Conservation (phyloP, 1,140 invertebrate genomes). For the Leptinotarsa defecta region DNA sequence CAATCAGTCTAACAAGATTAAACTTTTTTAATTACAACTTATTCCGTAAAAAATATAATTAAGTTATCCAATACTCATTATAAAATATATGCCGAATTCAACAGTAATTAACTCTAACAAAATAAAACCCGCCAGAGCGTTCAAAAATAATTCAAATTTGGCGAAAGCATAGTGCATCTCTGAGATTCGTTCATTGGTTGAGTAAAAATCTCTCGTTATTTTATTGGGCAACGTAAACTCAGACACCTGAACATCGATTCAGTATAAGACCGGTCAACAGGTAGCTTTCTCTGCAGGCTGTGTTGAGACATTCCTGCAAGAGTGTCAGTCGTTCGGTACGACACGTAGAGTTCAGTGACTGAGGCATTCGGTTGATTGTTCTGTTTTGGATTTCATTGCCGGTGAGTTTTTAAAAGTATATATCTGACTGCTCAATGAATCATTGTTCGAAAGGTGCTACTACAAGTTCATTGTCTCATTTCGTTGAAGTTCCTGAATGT, state of each 20-base stretch:
- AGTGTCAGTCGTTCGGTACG: background rate
- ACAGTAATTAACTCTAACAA: background rate
- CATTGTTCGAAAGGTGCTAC: no score
- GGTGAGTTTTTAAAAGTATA: background rate
- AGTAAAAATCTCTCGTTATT: conserved; percentile 23
- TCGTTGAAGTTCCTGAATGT: no score
- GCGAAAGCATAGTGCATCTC: conserved; percentile 9
- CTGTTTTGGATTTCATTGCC: background rate
- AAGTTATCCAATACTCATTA: no score
- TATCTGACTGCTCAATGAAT: no score
- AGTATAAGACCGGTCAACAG: conserved; percentile 39
- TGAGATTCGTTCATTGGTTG: conserved; percentile 32
- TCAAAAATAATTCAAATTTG: conserved; percentile 13
- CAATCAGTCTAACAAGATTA: no score
- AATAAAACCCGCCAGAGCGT: conserved; percentile 11
- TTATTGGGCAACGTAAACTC: conserved; percentile 38
- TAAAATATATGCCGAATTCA: no score
- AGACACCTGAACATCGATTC: conserved; percentile 43
- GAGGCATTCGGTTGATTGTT: background rate
- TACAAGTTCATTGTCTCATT: no score
- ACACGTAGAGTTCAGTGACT: background rate
- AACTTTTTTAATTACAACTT: no score
- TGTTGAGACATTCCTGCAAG: conserved; percentile 9
- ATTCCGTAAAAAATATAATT: no score
- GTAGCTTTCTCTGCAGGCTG: conserved; percentile 28